Evolutionary conservation across 2,888 invertebrate species (phyloP), one percentile per base, ranked within the genome.

Genomic region (Mesochorus sp.): DNA sequence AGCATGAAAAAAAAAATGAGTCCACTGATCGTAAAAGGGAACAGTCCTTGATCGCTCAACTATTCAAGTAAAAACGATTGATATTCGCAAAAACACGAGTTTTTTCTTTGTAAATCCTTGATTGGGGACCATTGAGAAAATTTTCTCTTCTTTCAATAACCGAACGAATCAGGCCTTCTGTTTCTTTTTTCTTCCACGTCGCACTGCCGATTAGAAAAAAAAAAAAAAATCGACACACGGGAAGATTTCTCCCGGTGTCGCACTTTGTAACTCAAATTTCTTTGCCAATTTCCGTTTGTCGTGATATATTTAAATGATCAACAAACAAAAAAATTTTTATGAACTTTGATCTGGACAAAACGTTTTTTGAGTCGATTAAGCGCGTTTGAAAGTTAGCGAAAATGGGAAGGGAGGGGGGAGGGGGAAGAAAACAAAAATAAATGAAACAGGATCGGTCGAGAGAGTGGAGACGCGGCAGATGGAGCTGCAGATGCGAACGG

Each of bases 401-500:
- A 42, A 26, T 8, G 6, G 10, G 21, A 66, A 19, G 51, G 24
- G 24, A 55, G 47, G 12, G 12, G 5, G 14, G 2, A 55, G 12
- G 19, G 42, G 4, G 4, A 39, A 26, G 42, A 1, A 24, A 53
- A 19, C 10, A 19, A 44, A 10, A 53, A 26, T 12, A 8, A 24
- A 19, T 3, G 1, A 14, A 76, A 57, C 51, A 44, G 47, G 59
- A 26, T 24, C 1, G 55, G 55, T n/a, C n/a, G 37, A 57, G 34
- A 34, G 73, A 37, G 67, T 44, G 44, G 59, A 39, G 19, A 62
- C 73, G 57, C 77, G 73, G 68, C 64, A 51, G 74, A 53, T 70
- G 51, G 51, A 70, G 71, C 57, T 55, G 59, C 79, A 80, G 85
- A 81, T 89, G 85, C 87, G 83, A 82, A 82, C 86, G 85, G 85